Base-by-base conservation (phyloP, 2,888 invertebrate species). In the Priocnemis perturbator region DNA sequence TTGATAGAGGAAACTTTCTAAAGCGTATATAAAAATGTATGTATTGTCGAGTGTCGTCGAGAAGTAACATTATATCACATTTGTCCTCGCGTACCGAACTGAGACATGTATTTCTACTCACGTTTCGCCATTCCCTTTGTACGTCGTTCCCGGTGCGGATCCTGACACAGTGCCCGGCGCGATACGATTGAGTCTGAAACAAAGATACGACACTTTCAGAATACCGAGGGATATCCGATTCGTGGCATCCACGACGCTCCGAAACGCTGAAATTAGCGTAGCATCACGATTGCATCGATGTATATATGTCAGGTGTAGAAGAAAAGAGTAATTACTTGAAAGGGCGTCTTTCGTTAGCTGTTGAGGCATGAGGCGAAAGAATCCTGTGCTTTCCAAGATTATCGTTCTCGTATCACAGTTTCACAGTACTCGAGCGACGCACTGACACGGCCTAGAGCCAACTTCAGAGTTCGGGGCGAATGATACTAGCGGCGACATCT, bases 401-500 rank as follows among this genome's bases (percentile, higher is more conserved):
- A 37, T 37, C 37, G 37, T 37, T 11, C 37, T 37, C 5, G 37
- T 37, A 11, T 37, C 37, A 37, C 14, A 2, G 37, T 37, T 1
- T 37, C 37, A 37, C 14, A 2, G 37, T 37, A 37, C 37, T 37
- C 14, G 7, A 37, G 14, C 37, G 11, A 37, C 37, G 37, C 14
- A 37, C 26, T 3, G 11, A 11, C 37, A 5, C 37, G 37, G 37
- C 1, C 14, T 37, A 1, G 37, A 37, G 7, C 7, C 11, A 11
- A 37, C 2, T 37, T 37, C 37, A 11, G 37, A 26, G 7, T 37
- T 37, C 37, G 7, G 7, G 7, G 37, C 37, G 7, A 37, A 64
- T 64, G 69, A 69, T 75, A 85, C 84, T 26, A 37, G 53, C 30
- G 14, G 47, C 61, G 81, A 81, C 85, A 85, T 85, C 85, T 85